These are phyloP conservation scores for Scaptomyza flava DNA, from an alignment of 2,888 invertebrate genomes.

Conservation along the genomic window DNA sequence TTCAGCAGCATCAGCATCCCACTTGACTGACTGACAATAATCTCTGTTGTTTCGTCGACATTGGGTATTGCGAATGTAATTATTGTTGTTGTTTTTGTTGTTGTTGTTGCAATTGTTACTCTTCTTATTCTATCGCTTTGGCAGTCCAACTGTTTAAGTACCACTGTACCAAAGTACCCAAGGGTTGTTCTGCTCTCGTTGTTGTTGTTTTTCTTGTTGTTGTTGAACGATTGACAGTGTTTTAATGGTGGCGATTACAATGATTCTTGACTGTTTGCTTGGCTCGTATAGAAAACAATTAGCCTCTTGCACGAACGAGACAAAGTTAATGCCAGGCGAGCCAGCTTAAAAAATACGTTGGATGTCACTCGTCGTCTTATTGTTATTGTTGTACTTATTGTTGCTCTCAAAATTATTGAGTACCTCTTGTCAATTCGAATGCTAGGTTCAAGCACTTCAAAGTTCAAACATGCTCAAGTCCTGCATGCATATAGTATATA, in stretches of 20 bases:
- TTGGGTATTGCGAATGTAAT: constrained; percentile 48
- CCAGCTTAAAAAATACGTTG: constrained; percentile 32
- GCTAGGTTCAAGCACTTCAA: constrained; percentile 4
- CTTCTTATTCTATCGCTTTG: constrained; percentile 8
- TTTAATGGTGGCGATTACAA: constrained; percentile 72
- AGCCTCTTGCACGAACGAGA: constrained; percentile 29
- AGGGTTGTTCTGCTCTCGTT: background rate
- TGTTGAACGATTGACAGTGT: constrained; percentile 61
- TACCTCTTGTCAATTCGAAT: constrained; percentile 26
- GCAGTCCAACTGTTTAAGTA: constrained; percentile 36
- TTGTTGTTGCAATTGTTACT: constrained; percentile 17
- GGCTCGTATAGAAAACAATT: constrained; percentile 55
- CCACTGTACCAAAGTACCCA: constrained; percentile 11
- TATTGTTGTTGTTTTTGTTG: constrained; percentile 57
- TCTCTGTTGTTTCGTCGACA: constrained; percentile 58
- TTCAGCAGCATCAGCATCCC: constrained; percentile 52
- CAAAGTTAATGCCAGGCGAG: constrained; percentile 6
- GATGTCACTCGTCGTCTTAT: constrained; percentile 38
- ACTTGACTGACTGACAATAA: constrained; percentile 71
- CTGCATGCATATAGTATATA: background rate
- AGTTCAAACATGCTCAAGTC: constrained; percentile 5
- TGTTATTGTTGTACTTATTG: background rate
- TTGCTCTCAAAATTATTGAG: constrained; percentile 24
- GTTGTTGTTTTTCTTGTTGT: constrained; percentile 36
- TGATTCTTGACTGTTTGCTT: constrained; percentile 54